Evolutionary conservation across 1,140 invertebrate species (phyloP).

Genomic region (Trichomalopsis sarcophagae): DNA sequence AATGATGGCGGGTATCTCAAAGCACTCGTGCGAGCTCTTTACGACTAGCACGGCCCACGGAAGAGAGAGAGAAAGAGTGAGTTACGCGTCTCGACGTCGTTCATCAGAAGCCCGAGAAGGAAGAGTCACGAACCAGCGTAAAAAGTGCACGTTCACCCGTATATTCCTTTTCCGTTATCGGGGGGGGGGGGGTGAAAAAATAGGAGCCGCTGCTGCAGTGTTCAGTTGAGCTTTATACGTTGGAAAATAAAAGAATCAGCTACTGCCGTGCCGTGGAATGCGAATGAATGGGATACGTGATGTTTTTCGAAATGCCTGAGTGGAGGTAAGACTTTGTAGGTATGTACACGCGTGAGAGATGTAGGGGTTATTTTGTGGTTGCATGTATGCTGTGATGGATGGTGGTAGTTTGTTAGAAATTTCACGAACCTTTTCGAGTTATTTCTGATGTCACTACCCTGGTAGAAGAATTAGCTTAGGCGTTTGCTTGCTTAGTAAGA

Average conservation of each 20-base stretch:
- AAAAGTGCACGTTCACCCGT: neutral
- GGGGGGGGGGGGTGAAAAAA: neutral
- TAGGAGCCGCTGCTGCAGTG: neutral
- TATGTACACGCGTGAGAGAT: too few relatives aligned
- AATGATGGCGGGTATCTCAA: neutral
- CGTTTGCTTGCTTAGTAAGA: too few relatives aligned
- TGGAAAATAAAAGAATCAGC: neutral
- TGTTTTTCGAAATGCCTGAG: neutral
- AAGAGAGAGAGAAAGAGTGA: neutral
- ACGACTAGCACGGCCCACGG: neutral
- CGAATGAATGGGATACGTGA: neutral
- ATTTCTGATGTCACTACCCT: neutral
- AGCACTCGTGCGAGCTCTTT: neutral
- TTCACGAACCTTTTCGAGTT: neutral
- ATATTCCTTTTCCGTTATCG: neutral
- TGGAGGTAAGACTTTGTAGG: neutral
- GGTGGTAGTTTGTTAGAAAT: neutral
- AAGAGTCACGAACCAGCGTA: neutral
- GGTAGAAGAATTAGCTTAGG: too few relatives aligned
- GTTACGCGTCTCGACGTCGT: neutral
- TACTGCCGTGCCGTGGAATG: neutral
- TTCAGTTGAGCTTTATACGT: neutral
- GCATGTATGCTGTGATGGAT: neutral
- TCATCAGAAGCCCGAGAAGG: neutral
- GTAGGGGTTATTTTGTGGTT: neutral